These are phyloP conservation scores for Dicentrarchus labrax DNA, from an alignment of 2,113 vertebrate genomes.

Conservation along the genomic window DNA sequence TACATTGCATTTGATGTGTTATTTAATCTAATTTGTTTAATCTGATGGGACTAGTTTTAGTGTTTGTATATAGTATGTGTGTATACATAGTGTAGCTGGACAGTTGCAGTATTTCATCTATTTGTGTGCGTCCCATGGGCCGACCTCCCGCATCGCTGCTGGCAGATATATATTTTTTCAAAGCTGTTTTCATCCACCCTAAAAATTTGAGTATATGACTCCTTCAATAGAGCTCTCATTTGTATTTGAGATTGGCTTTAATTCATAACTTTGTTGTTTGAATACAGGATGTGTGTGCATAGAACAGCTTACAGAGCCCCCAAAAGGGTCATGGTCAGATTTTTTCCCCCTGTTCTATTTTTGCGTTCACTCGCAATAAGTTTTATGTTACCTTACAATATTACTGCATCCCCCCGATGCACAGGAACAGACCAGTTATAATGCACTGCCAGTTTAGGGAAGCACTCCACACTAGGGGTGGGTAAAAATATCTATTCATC, in stretches of 20 bases:
- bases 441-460: background rate
- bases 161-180: background rate
- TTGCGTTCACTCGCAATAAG: background rate
- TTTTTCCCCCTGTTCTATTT: background rate
- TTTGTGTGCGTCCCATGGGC: constrained; percentile 25
- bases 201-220: background rate
- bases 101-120: constrained; percentile 35
- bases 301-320: background rate
- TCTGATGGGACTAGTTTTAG: constrained; percentile 28
- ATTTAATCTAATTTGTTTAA: constrained; percentile 29
- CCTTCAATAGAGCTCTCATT: background rate
- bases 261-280: no score
- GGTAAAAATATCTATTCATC: no score
- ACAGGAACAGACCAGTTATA: background rate
- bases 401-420: no score
- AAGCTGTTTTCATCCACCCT: background rate
- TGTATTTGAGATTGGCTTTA: background rate
- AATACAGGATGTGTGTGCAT: background rate
- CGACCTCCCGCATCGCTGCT: constrained; percentile 30
- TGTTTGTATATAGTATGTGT: constrained; percentile 26
- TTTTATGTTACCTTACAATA: no score
- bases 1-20: constrained; percentile 6
- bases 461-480: no score
- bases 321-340: no score
- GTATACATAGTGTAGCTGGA: constrained; percentile 9